phyloP scores from a whole-genome alignment of 2,888 invertebrate genomes.

The Cheilosia urbana region DNA sequence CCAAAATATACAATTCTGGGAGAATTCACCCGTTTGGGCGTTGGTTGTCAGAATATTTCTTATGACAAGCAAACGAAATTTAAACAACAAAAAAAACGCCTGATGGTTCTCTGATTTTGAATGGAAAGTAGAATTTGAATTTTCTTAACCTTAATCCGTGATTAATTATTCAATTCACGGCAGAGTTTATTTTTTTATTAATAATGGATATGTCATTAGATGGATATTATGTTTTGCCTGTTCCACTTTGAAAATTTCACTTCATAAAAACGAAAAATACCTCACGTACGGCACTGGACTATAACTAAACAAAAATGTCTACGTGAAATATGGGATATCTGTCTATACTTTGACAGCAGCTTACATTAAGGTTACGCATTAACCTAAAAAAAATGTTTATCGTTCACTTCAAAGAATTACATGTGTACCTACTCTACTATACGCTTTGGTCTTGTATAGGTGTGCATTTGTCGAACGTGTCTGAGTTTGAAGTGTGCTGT shows the following conservation, averaged over 20 bases:
- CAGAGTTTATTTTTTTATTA: slow-evolving; percentile 33
- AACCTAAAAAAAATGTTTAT: slow-evolving; percentile 12
- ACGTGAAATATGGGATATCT: background rate
- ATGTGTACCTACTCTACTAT: background rate
- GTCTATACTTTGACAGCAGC: slow-evolving; percentile 4
- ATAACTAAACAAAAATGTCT: slow-evolving; percentile 20
- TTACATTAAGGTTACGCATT: slow-evolving; percentile 8
- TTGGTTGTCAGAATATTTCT: slow-evolving; percentile 12
- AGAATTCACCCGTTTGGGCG: slow-evolving; percentile 25
- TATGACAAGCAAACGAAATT: background rate
- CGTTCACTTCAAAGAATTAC: background rate
- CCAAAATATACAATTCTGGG: slow-evolving; percentile 37
- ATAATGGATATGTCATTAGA: slow-evolving; percentile 10
- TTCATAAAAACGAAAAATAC: slow-evolving; percentile 9
- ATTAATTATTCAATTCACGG: slow-evolving; percentile 53
- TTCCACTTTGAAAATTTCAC: slow-evolving; percentile 40
- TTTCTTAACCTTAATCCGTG: slow-evolving; percentile 43
- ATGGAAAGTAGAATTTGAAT: slow-evolving; percentile 51
- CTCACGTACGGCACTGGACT: slow-evolving; percentile 5
- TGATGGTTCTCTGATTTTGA: background rate
- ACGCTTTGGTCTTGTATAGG: background rate
- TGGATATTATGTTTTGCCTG: slow-evolving; percentile 21
- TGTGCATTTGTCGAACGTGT: slow-evolving; percentile 39
- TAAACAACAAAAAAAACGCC: background rate
- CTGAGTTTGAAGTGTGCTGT: slow-evolving; percentile 38